Conservation (phyloP, 2,797 vertebrate genomes). For the Leptatherina wallacei region DNA sequence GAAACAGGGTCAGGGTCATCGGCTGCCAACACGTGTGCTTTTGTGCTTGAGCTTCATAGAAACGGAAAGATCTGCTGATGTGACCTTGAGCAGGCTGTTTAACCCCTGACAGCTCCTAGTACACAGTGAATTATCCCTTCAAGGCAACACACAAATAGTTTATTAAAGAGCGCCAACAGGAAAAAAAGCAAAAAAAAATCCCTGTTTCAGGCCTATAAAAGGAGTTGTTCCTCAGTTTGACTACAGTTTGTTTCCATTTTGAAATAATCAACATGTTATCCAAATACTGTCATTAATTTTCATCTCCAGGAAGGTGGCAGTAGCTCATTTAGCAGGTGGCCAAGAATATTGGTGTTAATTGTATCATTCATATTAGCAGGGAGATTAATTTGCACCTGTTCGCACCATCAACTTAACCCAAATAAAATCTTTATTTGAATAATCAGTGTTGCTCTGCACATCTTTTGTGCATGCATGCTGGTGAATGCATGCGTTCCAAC, state of each 20-base stretch:
- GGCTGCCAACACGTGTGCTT: conserved; percentile 13
- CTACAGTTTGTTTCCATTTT: not conserved
- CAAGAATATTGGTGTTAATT: not conserved
- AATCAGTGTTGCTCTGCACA: conserved; percentile 9
- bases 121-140: conserved; percentile 16
- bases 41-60: conserved; percentile 22
- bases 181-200: not conserved
- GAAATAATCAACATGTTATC: not conserved
- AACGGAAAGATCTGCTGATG: conserved; percentile 12
- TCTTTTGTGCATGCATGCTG: not conserved
- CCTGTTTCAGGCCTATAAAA: not conserved
- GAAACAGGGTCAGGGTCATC: conserved; percentile 56
- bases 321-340: conserved; percentile 19
- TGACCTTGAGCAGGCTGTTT: conserved; percentile 40
- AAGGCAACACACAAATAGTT: not conserved
- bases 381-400: conserved; percentile 24
- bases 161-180: not conserved
- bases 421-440: conserved; percentile 29
- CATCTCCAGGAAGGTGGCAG: not conserved
- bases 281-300: not conserved
- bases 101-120: conserved; percentile 24
- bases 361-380: conserved; percentile 25
- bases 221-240: not conserved
- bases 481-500: conserved; percentile 3
- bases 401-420: conserved; percentile 31